phyloP scores from a whole-genome alignment of 1,140 invertebrate genomes.

The Philotrypesis tridentata region DNA sequence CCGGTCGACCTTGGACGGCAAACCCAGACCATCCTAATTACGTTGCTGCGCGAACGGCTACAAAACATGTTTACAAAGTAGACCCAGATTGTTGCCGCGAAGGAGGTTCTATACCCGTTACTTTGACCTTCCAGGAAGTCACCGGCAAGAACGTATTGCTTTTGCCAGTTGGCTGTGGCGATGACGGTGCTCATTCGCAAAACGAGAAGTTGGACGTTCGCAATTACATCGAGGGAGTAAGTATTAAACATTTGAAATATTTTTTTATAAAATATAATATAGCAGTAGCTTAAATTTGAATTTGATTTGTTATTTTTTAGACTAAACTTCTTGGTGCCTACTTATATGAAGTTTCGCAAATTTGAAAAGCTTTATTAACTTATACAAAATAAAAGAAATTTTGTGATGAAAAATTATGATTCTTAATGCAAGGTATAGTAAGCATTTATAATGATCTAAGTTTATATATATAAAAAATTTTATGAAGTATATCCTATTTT shows the following conservation, averaged over 20 bases:
- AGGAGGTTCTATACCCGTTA: constrained; percentile 97
- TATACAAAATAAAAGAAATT: constrained; percentile 29
- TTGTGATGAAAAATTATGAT: constrained; percentile 33
- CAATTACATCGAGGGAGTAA: constrained; percentile 96
- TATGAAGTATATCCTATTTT: constrained; percentile 28
- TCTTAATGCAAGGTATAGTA: constrained; percentile 1
- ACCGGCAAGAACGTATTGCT: constrained; percentile 95
- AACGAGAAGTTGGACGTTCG: constrained; percentile 96
- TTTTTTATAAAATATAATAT: constrained; percentile 22
- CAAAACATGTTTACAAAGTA: constrained; percentile 91
- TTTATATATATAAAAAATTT: constrained; percentile 28
- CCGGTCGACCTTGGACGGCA: constrained; percentile 92
- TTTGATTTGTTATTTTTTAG: constrained; percentile 76
- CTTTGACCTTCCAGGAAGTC: constrained; percentile 90
- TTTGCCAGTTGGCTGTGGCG: constrained; percentile 91
- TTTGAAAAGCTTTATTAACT: constrained; percentile 59
- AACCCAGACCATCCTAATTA: constrained; percentile 95
- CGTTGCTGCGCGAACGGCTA: constrained; percentile 89
- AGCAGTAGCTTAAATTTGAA: constrained; percentile 3
- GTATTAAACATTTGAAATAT: constrained; percentile 60
- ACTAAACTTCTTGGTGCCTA: constrained; percentile 91
- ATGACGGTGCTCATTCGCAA: constrained; percentile 98
- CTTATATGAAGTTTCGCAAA: constrained; percentile 83
- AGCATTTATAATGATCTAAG: constrained; percentile 37
- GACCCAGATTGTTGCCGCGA: constrained; percentile 96